These are phyloP conservation scores for Pristionchus pacificus DNA, from an alignment of 1,140 invertebrate genomes.

Conservation along the genomic window DNA sequence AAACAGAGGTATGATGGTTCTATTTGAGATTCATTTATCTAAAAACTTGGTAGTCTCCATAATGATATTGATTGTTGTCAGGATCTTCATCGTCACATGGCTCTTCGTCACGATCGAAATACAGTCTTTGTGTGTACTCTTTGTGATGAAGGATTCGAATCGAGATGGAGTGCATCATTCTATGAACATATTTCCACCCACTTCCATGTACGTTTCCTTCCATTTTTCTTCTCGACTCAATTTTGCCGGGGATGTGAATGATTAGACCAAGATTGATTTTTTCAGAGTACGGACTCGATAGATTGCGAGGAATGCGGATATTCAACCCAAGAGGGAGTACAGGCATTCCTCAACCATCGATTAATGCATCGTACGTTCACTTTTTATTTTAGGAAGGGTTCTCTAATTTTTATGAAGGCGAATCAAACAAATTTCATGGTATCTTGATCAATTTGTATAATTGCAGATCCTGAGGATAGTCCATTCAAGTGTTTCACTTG, in stretches of 20 bases:
- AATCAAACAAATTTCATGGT: too few relatives aligned
- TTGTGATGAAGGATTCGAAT: slow-evolving; percentile 64
- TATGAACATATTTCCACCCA: slow-evolving; percentile 61
- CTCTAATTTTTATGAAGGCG: too few relatives aligned
- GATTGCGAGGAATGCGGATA: slow-evolving; percentile 63
- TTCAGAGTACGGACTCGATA: slow-evolving; percentile 61
- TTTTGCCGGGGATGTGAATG: slow-evolving; percentile 3
- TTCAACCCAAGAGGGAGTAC: slow-evolving; percentile 65
- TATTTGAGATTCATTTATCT: slow-evolving; percentile 3
- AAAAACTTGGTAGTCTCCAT: neutral
- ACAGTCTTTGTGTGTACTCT: slow-evolving; percentile 67
- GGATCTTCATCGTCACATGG: slow-evolving; percentile 27
- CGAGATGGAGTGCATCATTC: slow-evolving; percentile 67
- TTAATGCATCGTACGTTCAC: slow-evolving; percentile 1
- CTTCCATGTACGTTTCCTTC: slow-evolving; percentile 12
- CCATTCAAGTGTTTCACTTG: slow-evolving; percentile 58
- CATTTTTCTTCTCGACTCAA: neutral
- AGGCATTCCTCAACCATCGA: slow-evolving; percentile 63
- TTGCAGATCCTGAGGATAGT: too few relatives aligned
- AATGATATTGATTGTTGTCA: neutral
- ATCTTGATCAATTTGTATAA: too few relatives aligned
- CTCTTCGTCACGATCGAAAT: slow-evolving; percentile 55
- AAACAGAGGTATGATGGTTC: neutral
- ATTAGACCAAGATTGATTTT: slow-evolving; percentile 59
- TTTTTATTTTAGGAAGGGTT: too few relatives aligned